These are phyloP conservation scores for Zosterops lateralis DNA, from an alignment of 2,113 vertebrate species.

Conservation along the genomic window DNA sequence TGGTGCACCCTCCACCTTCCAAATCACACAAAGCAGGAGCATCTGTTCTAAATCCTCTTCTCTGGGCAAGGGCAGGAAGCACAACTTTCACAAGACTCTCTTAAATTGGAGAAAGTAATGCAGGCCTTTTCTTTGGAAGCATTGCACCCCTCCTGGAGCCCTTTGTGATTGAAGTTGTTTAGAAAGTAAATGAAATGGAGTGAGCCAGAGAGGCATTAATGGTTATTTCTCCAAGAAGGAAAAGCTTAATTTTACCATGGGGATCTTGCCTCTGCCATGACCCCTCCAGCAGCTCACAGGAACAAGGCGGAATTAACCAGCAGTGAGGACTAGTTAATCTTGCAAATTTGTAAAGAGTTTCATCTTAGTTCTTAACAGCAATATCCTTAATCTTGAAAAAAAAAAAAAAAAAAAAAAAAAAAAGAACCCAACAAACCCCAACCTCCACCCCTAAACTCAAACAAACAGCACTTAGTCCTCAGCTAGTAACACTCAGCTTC, in stretches of 20 bases:
- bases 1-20: not conserved
- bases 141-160: not conserved
- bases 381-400: not conserved
- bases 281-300: not conserved
- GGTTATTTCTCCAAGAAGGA: not conserved
- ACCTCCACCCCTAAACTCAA: not conserved
- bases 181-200: not conserved
- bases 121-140: not conserved
- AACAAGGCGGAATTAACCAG: not conserved
- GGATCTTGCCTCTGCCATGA: not conserved
- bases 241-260: constrained; percentile 14
- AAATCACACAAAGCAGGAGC: not conserved
- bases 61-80: not conserved
- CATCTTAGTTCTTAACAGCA: not conserved
- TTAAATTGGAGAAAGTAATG: not conserved
- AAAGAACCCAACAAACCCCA: not conserved
- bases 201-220: not conserved
- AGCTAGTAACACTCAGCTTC: not conserved
- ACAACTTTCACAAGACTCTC: not conserved
- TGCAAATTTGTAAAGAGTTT: not conserved
- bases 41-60: not conserved
- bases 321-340: not conserved
- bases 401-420: no score
- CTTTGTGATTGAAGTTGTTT: not conserved
- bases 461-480: not conserved